phyloP scores from a whole-genome alignment of 1,140 invertebrate genomes.

The Zaprionus vittiger region DNA sequence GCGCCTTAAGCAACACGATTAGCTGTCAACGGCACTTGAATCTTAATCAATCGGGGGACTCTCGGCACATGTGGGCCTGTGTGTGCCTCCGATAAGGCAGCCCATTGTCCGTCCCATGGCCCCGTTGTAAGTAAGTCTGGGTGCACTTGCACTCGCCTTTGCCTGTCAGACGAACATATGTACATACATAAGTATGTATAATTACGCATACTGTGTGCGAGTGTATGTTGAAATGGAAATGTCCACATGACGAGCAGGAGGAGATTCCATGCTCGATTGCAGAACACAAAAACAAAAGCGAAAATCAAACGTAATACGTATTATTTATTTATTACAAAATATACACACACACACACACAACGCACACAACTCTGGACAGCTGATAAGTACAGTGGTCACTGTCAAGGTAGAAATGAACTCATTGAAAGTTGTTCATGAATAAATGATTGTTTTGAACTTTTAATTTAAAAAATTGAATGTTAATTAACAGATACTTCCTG shows the following conservation, averaged over 20 bases:
- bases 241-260: neutral
- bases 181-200: neutral
- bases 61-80: slow-evolving; percentile 19
- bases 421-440: neutral
- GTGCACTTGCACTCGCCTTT: slow-evolving; percentile 48
- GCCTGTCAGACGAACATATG: neutral
- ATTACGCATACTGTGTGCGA: neutral
- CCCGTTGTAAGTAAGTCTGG: slow-evolving; percentile 9
- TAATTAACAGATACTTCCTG: neutral
- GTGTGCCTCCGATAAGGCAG: slow-evolving; percentile 30
- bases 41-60: slow-evolving; percentile 37
- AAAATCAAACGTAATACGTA: neutral
- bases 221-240: neutral
- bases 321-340: slow-evolving; percentile 1
- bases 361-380: neutral
- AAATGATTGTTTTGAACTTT: neutral
- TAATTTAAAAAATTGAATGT: neutral
- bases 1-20: slow-evolving; percentile 49
- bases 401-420: neutral
- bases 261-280: neutral
- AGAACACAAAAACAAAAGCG: neutral
- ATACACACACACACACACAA: neutral
- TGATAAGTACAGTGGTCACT: neutral
- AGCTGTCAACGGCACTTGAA: slow-evolving; percentile 47
- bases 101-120: slow-evolving; percentile 34